Evolutionary conservation across 2,888 invertebrate species (phyloP), one percentile per base, ranked within the genome.

Genomic region (Morpho achilles): DNA sequence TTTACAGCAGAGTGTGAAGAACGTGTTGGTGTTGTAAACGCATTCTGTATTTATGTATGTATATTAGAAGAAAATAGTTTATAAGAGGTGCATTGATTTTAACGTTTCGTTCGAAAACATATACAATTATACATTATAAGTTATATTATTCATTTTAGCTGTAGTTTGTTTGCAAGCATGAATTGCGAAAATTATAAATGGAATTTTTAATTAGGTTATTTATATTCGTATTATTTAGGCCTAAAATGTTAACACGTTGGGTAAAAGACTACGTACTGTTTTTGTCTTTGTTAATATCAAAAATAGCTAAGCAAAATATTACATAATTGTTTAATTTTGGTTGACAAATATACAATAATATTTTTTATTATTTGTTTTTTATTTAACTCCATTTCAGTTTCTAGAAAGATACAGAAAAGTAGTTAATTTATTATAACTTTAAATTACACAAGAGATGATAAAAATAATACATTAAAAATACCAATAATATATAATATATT

Each of bases 311-410:
- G 84, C 75, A 72, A 81, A 80, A 79, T 54, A 69, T 84, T 85
- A 84, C 80, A 82, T 81, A 82, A 83, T 86, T 86, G 84, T 88
- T 45, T 87, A 84, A 84, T 80, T 84, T 84, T 85, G 84, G 88
- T 89, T 89, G 89, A 89, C 87, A 89, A 88, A 89, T 89, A 88
- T 84, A 86, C 82, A 80, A 81, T 81, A 81, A 80, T 87, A 86
- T 88, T 88, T 88, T 84, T 81, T 77, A 77, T 67, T 72, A 64
- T 47, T 58, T 53, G 32, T 32, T 32, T 32, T 32, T 32, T 32
- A 32, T 32, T 32, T 32, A 32, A 32, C 1, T 2, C 43, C 8
- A 3, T 43, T 32, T 32, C 3, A 32, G 1, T 32, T 32, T 32
- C 32, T 32, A 32, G 2, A 32, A 32, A 32, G 16, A 16, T 16